Percentiles rank a stretch among this genome's conserved stretches.
These are phyloP conservation scores for Drosophila virilis DNA, from an alignment of 1,140 invertebrate genomes.

Conservation along the genomic window DNA sequence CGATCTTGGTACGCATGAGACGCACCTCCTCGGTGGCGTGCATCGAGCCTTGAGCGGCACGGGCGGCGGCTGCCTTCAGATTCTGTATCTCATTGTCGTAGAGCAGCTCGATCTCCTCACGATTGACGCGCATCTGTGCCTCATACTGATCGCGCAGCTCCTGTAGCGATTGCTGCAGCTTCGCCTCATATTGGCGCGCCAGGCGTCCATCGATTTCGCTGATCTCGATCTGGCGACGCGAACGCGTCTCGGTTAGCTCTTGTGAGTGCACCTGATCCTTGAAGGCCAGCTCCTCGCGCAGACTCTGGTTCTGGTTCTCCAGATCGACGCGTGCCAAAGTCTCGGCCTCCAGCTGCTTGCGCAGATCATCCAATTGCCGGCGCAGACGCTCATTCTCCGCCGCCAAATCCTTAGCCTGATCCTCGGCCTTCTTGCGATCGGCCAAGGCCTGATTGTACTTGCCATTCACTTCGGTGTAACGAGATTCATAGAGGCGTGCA, in stretches of 20 bases:
- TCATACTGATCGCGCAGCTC: slow-evolving; percentile 97
- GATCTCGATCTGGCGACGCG: slow-evolving; percentile 90
- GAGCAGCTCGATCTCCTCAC: slow-evolving; percentile 93
- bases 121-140: slow-evolving; percentile 92
- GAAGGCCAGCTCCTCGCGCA: slow-evolving; percentile 96
- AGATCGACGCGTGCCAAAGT: slow-evolving; percentile 95
- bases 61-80: slow-evolving; percentile 87
- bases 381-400: slow-evolving; percentile 91
- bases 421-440: slow-evolving; percentile 92
- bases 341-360: slow-evolving; percentile 96
- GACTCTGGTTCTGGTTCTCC: slow-evolving; percentile 95
- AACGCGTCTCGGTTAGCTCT: slow-evolving; percentile 94
- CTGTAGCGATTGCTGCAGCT: slow-evolving; percentile 95
- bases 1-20: slow-evolving; percentile 89
- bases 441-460: slow-evolving; percentile 91
- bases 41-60: slow-evolving; percentile 88
- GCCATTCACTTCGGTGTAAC: slow-evolving; percentile 89
- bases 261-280: slow-evolving; percentile 94
- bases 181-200: slow-evolving; percentile 96
- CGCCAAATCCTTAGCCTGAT: slow-evolving; percentile 91
- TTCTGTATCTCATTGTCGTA: slow-evolving; percentile 93
- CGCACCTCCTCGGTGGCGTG: slow-evolving; percentile 91
- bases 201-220: slow-evolving; percentile 92
- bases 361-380: slow-evolving; percentile 90
- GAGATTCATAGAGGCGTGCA: slow-evolving; percentile 88